Evolutionary conservation across 1,140 invertebrate species (phyloP), one percentile per base, ranked within the genome.

Genomic region (Phortica variegata): DNA sequence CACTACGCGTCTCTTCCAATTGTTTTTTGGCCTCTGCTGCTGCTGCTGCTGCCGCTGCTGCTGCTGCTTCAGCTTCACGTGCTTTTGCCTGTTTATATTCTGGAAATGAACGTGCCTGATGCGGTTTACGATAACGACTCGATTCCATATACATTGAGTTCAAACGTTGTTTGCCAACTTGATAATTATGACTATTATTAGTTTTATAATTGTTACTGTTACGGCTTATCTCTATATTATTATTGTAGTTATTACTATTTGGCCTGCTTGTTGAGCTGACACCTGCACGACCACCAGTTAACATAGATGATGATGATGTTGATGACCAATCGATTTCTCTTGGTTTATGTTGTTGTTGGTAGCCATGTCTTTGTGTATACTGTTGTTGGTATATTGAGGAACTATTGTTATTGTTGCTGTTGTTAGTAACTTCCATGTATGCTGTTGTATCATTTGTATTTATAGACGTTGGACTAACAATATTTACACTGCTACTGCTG

Each of bases 81-180:
- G 57, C 61, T 37, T 65, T 72, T 0, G 57, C 59, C 31, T 62
- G 37, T 2, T 49, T 47, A 42, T 72, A 54, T 31, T 69, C 68
- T 0, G 47, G 38, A 43, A 74, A 74, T 2, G 65, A 70, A 1
- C 43, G 44, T 3, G 48, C 19, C 13, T 29, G 26, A 2, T 39
- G 12, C 1, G 43, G 7, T 7, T 21, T 8, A 3, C 12, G 51
- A 13, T 43, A 34, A 34, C 33, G 33, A 31, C 7, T 31, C 12
- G 7, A 8, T 12, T 31, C 29, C 7, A 31, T 31, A 12, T 31
- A 31, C 12, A 31, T 31, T 31, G 12, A 31, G 29, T 31, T 31
- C 12, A 23, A 40, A 40, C 5, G n/a, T 42, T 23, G 17, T 13
- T 31, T 23, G 18, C 26, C 19, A 0, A 42, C 26, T 4, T 26